phyloP scores from a whole-genome alignment of 1,140 invertebrate species.

The Battus philenor region DNA sequence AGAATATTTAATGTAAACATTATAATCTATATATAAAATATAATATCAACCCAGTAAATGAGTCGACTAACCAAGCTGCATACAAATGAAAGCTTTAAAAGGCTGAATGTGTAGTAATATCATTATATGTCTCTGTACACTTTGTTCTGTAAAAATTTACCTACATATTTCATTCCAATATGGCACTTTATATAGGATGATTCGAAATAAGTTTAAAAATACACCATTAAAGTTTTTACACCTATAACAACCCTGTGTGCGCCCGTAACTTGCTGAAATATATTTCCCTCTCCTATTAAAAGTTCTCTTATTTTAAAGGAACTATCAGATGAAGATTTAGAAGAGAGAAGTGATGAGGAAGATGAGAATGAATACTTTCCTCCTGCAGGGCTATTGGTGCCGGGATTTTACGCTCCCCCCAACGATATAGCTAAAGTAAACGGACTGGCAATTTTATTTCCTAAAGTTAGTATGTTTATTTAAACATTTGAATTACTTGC shows the following conservation, averaged over 20 bases:
- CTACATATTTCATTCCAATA: neutral
- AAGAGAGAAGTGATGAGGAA: constrained; percentile 32
- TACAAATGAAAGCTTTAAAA: too few species aligned
- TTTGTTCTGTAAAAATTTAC: neutral
- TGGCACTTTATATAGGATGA: neutral
- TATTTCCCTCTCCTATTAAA: neutral
- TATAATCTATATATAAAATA: too few species aligned
- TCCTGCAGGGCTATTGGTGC: constrained; percentile 48
- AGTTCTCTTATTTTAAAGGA: constrained; percentile 25
- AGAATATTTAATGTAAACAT: too few species aligned
- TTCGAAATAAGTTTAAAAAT: too few species aligned
- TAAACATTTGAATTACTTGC: too few species aligned
- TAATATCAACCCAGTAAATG: too few species aligned
- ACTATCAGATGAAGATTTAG: constrained; percentile 35
- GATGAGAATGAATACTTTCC: constrained; percentile 54
- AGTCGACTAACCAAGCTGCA: too few species aligned
- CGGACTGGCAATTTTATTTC: constrained; percentile 52
- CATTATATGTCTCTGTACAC: neutral
- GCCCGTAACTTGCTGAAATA: neutral
- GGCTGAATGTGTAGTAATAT: too few species aligned
- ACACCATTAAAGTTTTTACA: too few species aligned
- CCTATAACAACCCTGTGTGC: neutral
- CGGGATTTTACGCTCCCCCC: constrained; percentile 58
- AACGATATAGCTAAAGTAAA: constrained; percentile 63
- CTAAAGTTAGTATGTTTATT: too few species aligned